Percentiles rank a stretch among this genome's conserved stretches.
These are phyloP conservation scores for Julus scandinavius DNA, from an alignment of 2,888 invertebrate genomes.

Conservation along the genomic window DNA sequence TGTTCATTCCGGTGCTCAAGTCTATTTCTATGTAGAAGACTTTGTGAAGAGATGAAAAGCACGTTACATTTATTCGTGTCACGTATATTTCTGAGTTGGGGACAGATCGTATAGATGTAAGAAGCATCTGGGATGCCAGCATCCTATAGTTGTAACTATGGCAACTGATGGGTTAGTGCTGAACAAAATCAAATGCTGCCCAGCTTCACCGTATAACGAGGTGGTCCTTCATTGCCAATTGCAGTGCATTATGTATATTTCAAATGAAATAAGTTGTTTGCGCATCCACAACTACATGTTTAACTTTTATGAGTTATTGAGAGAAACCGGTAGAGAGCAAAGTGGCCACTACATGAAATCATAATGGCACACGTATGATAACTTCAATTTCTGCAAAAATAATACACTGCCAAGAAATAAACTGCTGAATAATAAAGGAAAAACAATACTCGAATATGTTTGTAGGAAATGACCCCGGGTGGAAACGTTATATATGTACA, in stretches of 20 bases:
- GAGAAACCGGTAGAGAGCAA: background rate
- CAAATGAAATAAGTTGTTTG: conserved; percentile 46
- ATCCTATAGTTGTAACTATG: background rate
- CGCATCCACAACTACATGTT: conserved; percentile 36
- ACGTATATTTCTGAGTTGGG: background rate
- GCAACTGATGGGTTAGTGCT: background rate
- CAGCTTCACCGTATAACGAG: conserved; percentile 7
- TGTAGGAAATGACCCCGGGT: too few relatives aligned
- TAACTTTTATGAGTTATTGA: conserved; percentile 43
- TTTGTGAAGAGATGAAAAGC: background rate
- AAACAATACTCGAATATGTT: too few relatives aligned
- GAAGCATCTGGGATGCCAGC: conserved; percentile 31
- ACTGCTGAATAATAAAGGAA: too few relatives aligned
- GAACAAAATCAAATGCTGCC: conserved; percentile 18
- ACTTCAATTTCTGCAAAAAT: conserved; percentile 22
- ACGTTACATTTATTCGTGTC: background rate
- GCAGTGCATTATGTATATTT: conserved; percentile 11
- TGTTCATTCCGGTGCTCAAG: conserved; percentile 40
- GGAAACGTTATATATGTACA: too few relatives aligned
- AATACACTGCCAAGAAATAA: background rate
- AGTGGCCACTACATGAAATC: background rate
- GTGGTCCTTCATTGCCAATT: conserved; percentile 40
- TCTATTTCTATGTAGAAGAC: background rate
- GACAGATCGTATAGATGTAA: conserved; percentile 22
- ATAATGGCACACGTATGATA: background rate